Evolutionary conservation across 2,888 invertebrate genomes (phyloP), one percentile per base, ranked within the genome.

Genomic region (Galeruca laticollis): DNA sequence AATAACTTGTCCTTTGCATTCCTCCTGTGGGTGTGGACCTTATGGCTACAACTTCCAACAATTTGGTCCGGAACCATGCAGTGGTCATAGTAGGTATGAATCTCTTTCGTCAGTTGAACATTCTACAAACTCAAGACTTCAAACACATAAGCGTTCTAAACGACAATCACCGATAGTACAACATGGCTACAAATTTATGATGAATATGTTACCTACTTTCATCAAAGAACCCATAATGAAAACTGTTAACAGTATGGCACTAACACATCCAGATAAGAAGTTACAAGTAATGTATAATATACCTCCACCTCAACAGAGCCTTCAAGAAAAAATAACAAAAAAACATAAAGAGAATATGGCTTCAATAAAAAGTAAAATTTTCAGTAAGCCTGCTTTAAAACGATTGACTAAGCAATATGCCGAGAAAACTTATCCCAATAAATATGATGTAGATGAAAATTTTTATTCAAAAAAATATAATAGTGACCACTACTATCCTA

Each of bases 151-250:
- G 2, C 72, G 76, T 47, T 59, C 20, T 9, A 78, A 77, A 70
- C 70, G 78, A 9, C 70, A 75, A n/a, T 9, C 76, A 9, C 77
- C 77, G 13, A 61, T 74, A 33, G 13, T 75, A 43, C 63, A 77
- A 56, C 70, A 77, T 62, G 69, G 77, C 35, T 76, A 76, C 26
- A 75, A 78, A 63, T 79, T 79, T 57, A 43, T 81, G 4, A 65
- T 79, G 68, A 75, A 76, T n/a, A 75, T 81, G 76, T 51, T 81
- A n/a, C 80, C 80, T 2, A 65, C 72, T 13, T 78, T 77, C 68
- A 51, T 81, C 1, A 72, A 77, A 54, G 74, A 73, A 35, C 79
- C 80, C 5, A 43, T 79, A 11, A 75, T 76, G 21, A 74, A 78
- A 68, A 75, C 74, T 5, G 76, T 72, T 21, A 74, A 76, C 65